Evolutionary conservation across 1,140 invertebrate species (phyloP).

Genomic region (Chironomus striatipennis): DNA sequence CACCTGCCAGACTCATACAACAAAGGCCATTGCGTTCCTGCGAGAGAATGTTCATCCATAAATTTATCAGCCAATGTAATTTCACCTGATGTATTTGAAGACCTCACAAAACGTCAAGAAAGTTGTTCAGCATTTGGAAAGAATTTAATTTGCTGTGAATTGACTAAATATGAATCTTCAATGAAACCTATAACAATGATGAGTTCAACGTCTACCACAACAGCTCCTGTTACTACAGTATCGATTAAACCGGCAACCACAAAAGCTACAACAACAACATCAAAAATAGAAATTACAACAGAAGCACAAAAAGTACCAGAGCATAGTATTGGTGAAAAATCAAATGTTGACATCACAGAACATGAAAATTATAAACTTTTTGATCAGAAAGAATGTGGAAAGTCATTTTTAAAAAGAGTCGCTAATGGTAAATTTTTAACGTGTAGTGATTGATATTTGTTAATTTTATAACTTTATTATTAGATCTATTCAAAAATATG

Average conservation of each 20-base stretch:
- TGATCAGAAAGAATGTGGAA: not conserved
- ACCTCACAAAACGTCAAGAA: not conserved
- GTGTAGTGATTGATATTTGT: too few species aligned
- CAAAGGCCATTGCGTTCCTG: not conserved
- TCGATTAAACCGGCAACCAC: not conserved
- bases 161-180: not conserved
- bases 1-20: not conserved
- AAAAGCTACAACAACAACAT: not conserved
- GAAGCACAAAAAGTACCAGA: too few species aligned
- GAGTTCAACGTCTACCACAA: not conserved
- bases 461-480: too few species aligned
- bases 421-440: not conserved
- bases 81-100: not conserved
- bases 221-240: not conserved
- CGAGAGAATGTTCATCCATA: not conserved
- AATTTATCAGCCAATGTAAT: not conserved
- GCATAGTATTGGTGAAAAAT: too few species aligned
- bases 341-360: not conserved
- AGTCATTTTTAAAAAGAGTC: not conserved
- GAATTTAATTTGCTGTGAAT: not conserved
- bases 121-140: not conserved
- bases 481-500: too few species aligned
- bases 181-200: too few species aligned
- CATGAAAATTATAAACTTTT: not conserved
- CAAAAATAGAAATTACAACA: too few species aligned